Conservation (phyloP, 2,113 vertebrate species). For the Menidia beryllina region DNA sequence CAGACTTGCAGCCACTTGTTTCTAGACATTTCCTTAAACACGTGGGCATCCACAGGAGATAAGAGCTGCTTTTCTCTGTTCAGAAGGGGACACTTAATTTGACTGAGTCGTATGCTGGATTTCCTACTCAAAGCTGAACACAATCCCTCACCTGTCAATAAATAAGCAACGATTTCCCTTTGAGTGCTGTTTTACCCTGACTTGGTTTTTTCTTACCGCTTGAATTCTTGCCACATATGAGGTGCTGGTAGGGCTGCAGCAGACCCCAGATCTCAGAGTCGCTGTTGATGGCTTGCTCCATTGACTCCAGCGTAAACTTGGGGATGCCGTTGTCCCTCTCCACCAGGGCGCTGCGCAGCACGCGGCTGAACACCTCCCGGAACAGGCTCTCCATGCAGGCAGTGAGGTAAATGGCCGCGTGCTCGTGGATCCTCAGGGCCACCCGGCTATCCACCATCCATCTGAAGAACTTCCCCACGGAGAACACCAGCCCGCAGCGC, state of each 20-base stretch:
- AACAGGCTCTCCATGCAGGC: constrained; percentile 84
- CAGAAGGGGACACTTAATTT: neutral
- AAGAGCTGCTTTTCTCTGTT: neutral
- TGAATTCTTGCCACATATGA: constrained; percentile 86
- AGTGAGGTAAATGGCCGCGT: constrained; percentile 84
- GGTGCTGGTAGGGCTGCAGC: constrained; percentile 85
- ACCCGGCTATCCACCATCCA: constrained; percentile 86
- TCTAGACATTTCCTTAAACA: constrained; percentile 8
- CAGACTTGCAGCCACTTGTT: constrained; percentile 21
- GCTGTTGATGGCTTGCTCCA: constrained; percentile 82
- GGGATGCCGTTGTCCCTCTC: constrained; percentile 80
- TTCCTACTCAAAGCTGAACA: neutral
- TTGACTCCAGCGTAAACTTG: constrained; percentile 78
- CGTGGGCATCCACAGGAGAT: neutral
- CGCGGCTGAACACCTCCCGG: constrained; percentile 77
- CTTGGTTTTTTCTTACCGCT: constrained; percentile 77
- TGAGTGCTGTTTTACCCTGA: neutral
- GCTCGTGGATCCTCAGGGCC: constrained; percentile 83
- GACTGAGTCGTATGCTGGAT: neutral
- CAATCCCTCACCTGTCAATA: neutral
- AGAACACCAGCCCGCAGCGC: constrained; percentile 82
- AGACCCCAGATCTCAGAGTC: constrained; percentile 86
- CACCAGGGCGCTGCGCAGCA: constrained; percentile 77
- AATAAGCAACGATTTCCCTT: neutral
- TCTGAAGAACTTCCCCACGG: constrained; percentile 85